Base-by-base conservation (phyloP, 2,888 invertebrate genomes). In the Euphydryas editha region DNA sequence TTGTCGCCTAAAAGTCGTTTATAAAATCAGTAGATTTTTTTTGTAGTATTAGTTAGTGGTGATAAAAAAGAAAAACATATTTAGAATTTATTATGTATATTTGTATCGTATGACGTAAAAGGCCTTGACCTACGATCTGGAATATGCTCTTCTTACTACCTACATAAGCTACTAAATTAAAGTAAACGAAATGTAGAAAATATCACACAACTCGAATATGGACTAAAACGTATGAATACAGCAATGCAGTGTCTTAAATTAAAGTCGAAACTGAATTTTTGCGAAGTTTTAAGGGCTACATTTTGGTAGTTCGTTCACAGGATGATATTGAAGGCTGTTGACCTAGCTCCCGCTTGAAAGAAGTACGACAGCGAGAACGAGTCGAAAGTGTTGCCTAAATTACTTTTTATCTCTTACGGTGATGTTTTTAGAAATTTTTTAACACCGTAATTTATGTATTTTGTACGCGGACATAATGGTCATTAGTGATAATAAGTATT, bases 271-370 rank as follows among this genome's bases (percentile, higher is more conserved):
- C 49, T 13, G 49, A 49, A 51, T 51, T 24, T 21, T 51, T 15
- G 8, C 51, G 51, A 24, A 46, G 36, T 24, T 51, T 24, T 20
- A 49, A 39, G 39, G 57, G 57, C 37, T 18, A 49, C 39, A 49
- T 59, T 63, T 63, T 24, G 51, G 63, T 57, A 65, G 56, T 69
- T 47, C 47, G 47, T 47, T 66, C 61, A 46, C 55, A 68, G 71
- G 69, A 71, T 69, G 67, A 66, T 67, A 62, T 68, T 57, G 57
- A 49, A 71, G 67, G 67, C 55, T 68, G 55, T 69, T 71, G 71
- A 69, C 71, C 71, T 44, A 68, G 66, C 67, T 67, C 51, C 21
- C 51, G 51, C 51, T 51, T 44, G 44, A 44, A 44, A 58, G 58
- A 42, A 44, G 44, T 11, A 39, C 18, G 39, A 42, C 18, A 18